Evolutionary conservation across 2,888 invertebrate genomes (phyloP), one percentile per base, ranked within the genome.

Genomic region (Heliconius ethilla): DNA sequence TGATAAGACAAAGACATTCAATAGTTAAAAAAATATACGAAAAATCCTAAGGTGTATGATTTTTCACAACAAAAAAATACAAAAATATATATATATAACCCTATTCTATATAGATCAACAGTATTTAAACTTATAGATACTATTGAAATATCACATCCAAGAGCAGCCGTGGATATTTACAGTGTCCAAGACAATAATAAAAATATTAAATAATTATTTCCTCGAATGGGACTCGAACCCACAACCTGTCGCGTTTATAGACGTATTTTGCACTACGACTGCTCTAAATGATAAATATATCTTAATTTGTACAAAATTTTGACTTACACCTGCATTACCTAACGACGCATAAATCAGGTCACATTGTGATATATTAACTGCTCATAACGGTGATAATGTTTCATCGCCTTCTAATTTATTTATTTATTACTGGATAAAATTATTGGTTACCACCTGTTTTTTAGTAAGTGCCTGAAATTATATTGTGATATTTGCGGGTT

Each of bases 261-360:
- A 0, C 22, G 22, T 33, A 55, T 22, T 6, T 0, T 18, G 18
- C 9, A 2, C 55, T 9, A 22, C 18, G 1, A 6, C 7, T 55
- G 55, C 18, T 22, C 22, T 0, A 7, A 63, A 63, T 63, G 0
- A 27, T 27, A 63, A 5, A 63, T 27, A 27, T 10, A 10, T 66
- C 10, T 10, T 1, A 18, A 65, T 37, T n/a, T 67, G 37, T 4
- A 22, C 3, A 33, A 40, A 7, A 25, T 15, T 13, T n/a, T 3
- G 13, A 69, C 69, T 69, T 69, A 69, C 0, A 25, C 7, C 69
- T 25, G 5, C 69, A 11, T 69, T 40, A 27, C 1, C 40, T 25
- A 45, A 40, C 25, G 40, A 40, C 13, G 22, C 4, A 72, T 72
- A 72, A 59, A 72, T 72, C 59, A 55, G 72, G 72, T 72, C 72